Base-by-base conservation (phyloP, 2,797 vertebrate species). In the Microctenopoma steveboyesi region DNA sequence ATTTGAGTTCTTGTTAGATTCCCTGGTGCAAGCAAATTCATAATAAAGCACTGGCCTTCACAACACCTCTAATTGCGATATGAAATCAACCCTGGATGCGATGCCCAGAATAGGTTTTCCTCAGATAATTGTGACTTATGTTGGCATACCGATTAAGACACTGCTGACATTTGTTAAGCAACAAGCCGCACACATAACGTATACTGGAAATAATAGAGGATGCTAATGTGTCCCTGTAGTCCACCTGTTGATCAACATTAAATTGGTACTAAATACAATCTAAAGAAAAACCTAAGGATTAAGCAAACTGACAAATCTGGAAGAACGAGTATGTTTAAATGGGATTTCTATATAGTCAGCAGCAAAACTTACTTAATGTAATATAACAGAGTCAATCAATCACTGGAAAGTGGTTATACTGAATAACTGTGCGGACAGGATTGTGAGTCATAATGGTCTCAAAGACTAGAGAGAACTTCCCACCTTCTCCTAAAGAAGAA, bases 1-100 rank as follows among this genome's bases (percentile, higher is more conserved):
- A 88, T 84, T 87, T 57, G n/a, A 74, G 69, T 76, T 81, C 85
- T 91, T 89, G 89, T 87, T 85, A 86, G 73, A 90, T 90, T 91
- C 85, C 85, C 76, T 28, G 42, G 71, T 78, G 83, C 79, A 89
- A 92, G 88, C 86, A 70, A 89, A 88, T 90, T 87, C 69, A 82
- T 86, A 87, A 93, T 85, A 87, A 85, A 87, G 72, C 64, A 59
- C 69, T 89, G 91, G 87, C 86, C 85, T 81, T 88, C 85, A 81
- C 85, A 90, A 81, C 80, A 88, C 63, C 78, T 84, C 70, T 86
- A 88, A 92, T 88, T 91, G 83, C 48, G 43, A 90, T 88, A 82
- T 71, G 62, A 81, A 87, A 85, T 88, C 78, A 84, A 69, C 69
- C 63, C 54, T 84, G 79, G 78, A 88, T 84, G 81, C 81, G 74